Evolutionary conservation across 2,113 vertebrate genomes (phyloP), one percentile per base, ranked within the genome.

Genomic region (Synodontis membranacea): DNA sequence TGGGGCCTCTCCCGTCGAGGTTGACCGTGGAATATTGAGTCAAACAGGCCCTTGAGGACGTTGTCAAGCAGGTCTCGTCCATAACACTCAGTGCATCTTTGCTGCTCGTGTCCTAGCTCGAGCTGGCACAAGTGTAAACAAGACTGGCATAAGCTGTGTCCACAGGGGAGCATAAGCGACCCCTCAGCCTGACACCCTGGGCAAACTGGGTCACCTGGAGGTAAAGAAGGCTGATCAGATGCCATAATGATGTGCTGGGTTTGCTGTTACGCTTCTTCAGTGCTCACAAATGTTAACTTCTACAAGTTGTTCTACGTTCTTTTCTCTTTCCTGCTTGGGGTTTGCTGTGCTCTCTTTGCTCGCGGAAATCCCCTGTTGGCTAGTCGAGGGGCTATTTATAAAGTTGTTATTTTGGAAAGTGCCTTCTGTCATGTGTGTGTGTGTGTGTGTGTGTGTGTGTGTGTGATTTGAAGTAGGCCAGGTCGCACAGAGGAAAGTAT

Each of bases 21-120:
- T 64, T 89, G 92, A 15, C 85, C 92, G n/a, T 88, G 79, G 44
- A 93, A 93, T 2, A 93, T 80, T 0, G 88, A 86, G 70, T 92
- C 89, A 28, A 92, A 84, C 31, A 93, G 81, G 4, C 88, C 84
- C 6, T 86, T 87, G 34, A 92, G 79, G 28, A 92, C 89, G 0
- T 76, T 76, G 31, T 91, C 89, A 44, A 92, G 75, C 42, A 93
- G 88, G 72, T 92, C 87, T 0, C 86, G 89, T 12, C 91, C 86
- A 9, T 91, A 92, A 74, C 92, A 93, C 76, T 91, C 87, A 0
- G 91, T 91, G 83, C 92, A 93, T 76, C 87, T 87, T 8, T 72
- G 21, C 44, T 83, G 86, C 0, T 80, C 85, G 28, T 80, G 60
- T 17, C 91, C 91, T 66, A 92, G 78, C 89, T 91, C 92, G 1